Conservation (phyloP, 2,797 vertebrate species). For the Vipera latastei region DNA sequence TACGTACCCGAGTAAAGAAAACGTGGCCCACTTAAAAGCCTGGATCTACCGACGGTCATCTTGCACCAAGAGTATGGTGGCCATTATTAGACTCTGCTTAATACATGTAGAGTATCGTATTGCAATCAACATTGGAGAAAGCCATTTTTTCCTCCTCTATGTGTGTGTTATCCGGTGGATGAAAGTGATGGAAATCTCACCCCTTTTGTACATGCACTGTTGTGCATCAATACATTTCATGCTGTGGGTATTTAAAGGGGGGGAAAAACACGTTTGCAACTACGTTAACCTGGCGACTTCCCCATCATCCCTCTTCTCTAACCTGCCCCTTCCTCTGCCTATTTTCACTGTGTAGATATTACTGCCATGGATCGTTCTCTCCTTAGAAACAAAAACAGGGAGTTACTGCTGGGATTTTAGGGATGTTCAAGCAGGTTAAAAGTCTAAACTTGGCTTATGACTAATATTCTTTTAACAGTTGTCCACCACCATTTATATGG, state of each 20-base stretch:
- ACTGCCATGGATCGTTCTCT: too few species aligned
- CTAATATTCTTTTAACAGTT: neutral
- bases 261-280: neutral
- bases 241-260: neutral
- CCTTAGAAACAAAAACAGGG: too few species aligned
- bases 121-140: neutral
- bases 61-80: too few species aligned
- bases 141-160: neutral
- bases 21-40: neutral
- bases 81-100: neutral
- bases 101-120: neutral
- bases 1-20: neutral
- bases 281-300: neutral
- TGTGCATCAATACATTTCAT: neutral
- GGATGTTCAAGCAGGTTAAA: neutral
- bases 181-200: neutral
- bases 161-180: neutral
- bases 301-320: neutral
- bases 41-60: neutral
- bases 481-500: neutral
- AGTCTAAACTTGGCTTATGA: neutral
- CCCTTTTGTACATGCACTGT: neutral
- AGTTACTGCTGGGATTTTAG: neutral
- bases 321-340: neutral
- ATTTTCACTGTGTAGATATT: neutral